These are phyloP conservation scores for Drosophila equinoxialis DNA, from an alignment of 1,140 invertebrate genomes.

Conservation along the genomic window DNA sequence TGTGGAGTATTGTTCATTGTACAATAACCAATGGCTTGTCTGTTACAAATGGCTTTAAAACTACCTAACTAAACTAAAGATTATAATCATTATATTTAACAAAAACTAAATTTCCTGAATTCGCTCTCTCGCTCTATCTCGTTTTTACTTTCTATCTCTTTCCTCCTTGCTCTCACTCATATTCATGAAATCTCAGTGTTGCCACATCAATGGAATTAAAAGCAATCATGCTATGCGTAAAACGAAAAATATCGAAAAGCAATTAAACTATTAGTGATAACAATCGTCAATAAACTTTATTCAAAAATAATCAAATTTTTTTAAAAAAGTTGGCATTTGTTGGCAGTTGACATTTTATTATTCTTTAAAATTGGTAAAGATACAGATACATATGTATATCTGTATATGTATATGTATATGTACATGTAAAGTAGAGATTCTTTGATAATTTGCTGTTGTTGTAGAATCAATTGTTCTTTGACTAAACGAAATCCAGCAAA, in stretches of 20 bases:
- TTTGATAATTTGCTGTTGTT: too few relatives aligned
- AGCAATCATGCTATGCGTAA: neutral
- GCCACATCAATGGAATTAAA: neutral
- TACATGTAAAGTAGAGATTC: too few relatives aligned
- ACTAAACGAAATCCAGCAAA: too few relatives aligned
- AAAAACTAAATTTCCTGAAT: neutral
- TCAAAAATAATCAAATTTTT: neutral
- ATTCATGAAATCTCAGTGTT: neutral
- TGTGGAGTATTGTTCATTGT: neutral
- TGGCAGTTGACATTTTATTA: too few relatives aligned
- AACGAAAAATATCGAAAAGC: neutral
- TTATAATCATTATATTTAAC: neutral
- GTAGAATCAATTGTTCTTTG: too few relatives aligned
- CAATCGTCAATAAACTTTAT: neutral
- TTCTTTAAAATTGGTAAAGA: too few relatives aligned
- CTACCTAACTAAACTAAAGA: neutral
- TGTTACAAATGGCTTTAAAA: neutral
- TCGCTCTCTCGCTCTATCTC: conserved; percentile 4
- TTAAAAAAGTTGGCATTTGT: too few relatives aligned
- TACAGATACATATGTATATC: too few relatives aligned
- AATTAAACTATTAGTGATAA: too few relatives aligned
- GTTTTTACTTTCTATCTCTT: conserved; percentile 2
- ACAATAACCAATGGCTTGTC: neutral
- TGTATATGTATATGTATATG: too few relatives aligned
- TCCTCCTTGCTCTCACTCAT: neutral